Evolutionary conservation across 2,113 vertebrate species (phyloP).

Genomic region (Hucho hucho): DNA sequence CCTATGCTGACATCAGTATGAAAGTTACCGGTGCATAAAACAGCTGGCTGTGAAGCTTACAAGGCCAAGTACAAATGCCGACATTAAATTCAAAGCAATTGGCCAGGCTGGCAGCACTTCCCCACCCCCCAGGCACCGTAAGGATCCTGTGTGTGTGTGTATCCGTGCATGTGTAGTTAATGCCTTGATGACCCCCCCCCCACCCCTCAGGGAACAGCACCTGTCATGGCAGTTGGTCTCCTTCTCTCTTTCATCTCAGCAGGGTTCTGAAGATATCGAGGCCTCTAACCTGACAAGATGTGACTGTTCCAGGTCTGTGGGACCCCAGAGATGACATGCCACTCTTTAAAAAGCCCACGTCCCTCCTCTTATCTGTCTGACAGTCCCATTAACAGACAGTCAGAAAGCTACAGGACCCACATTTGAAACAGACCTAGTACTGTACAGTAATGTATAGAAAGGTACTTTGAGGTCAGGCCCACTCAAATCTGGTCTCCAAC

Average conservation of each 20-base stretch:
- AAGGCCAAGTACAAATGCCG: too few species aligned
- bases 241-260: slow-evolving; percentile 47
- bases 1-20: too few species aligned
- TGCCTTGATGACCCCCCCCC: too few species aligned
- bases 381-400: slow-evolving; percentile 37
- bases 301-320: slow-evolving; percentile 46
- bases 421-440: slow-evolving; percentile 34
- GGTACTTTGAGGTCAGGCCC: neutral
- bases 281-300: slow-evolving; percentile 50
- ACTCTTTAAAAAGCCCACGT: slow-evolving; percentile 43
- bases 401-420: slow-evolving; percentile 29
- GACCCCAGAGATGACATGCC: slow-evolving; percentile 35
- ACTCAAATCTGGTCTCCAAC: too few species aligned
- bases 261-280: slow-evolving; percentile 42
- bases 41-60: too few species aligned
- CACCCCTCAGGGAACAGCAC: slow-evolving; percentile 26
- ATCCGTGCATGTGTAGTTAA: too few species aligned
- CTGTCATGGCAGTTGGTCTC: slow-evolving; percentile 29
- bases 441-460: neutral
- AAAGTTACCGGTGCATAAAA: too few species aligned
- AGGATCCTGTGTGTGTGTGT: too few species aligned
- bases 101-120: too few species aligned
- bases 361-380: slow-evolving; percentile 7
- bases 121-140: neutral
- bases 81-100: too few species aligned